phyloP scores from a whole-genome alignment of 2,113 vertebrate genomes.

The Larimichthys crocea region DNA sequence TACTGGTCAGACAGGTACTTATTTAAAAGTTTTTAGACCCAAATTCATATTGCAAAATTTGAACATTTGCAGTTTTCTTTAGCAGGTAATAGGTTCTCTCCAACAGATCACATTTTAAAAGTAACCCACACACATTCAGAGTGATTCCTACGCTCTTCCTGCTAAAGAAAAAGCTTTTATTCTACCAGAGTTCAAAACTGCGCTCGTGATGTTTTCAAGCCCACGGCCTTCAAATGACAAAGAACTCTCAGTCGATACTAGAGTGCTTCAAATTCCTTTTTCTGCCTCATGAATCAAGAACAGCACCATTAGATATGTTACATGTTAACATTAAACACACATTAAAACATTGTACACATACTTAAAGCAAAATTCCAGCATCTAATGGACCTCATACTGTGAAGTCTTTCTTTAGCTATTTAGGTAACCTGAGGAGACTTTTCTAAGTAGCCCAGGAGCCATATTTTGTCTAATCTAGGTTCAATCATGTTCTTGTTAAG shows the following conservation, averaged over 20 bases:
- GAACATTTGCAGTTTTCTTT: background rate
- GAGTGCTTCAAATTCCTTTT: slow-evolving; percentile 43
- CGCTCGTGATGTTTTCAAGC: slow-evolving; percentile 38
- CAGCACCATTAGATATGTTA: no score
- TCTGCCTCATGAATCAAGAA: slow-evolving; percentile 6
- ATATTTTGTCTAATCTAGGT: slow-evolving; percentile 21
- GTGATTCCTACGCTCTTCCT: slow-evolving; percentile 39
- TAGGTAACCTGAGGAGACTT: slow-evolving; percentile 1
- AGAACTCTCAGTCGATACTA: background rate
- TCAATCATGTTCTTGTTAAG: slow-evolving; percentile 37
- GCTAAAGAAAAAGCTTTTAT: slow-evolving; percentile 40
- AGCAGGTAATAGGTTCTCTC: background rate
- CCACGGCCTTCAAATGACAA: slow-evolving; percentile 44
- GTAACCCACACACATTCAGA: slow-evolving; percentile 61
- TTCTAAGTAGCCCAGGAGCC: background rate
- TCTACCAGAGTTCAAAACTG: slow-evolving; percentile 25
- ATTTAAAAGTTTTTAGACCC: background rate
- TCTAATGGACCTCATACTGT: background rate
- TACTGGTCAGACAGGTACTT: background rate
- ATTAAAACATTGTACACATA: no score
- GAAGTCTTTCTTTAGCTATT: background rate
- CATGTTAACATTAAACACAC: background rate
- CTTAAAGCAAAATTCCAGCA: background rate
- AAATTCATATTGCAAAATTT: background rate
- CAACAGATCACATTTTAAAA: background rate